Evolutionary conservation across 2,113 vertebrate genomes (phyloP).

Genomic region (Benitochromis conjunctus): DNA sequence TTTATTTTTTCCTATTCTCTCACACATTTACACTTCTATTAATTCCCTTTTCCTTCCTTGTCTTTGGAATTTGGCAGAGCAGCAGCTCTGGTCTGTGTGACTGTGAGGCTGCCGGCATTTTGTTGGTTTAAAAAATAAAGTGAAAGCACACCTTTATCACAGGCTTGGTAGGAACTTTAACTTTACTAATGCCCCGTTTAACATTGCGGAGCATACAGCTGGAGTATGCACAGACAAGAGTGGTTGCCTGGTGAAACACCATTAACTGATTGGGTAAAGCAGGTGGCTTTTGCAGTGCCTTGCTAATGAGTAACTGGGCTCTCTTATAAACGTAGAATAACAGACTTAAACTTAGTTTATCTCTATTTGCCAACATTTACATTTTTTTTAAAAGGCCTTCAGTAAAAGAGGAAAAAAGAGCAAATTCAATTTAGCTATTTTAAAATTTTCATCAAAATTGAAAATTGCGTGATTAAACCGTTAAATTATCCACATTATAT

Average conservation of each 20-base stretch:
- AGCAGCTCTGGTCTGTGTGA: not conserved
- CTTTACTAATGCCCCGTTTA: not conserved
- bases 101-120: not conserved
- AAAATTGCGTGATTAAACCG: not conserved
- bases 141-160: not conserved
- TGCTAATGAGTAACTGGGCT: not conserved
- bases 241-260: not conserved
- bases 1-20: slow-evolving; percentile 41
- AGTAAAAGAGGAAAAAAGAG: not conserved
- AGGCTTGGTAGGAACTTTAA: slow-evolving; percentile 13
- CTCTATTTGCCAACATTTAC: not conserved
- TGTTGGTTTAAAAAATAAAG: slow-evolving; percentile 8
- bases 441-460: not conserved
- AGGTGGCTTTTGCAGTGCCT: not conserved
- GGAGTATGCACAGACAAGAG: not conserved
- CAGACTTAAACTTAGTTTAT: not conserved
- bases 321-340: not conserved
- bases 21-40: slow-evolving; percentile 33
- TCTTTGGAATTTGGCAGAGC: slow-evolving; percentile 12
- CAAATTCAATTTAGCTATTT: not conserved
- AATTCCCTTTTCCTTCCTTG: slow-evolving; percentile 14
- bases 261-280: not conserved
- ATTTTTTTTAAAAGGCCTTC: not conserved
- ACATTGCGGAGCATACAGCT: not conserved
- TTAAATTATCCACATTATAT: not conserved